A percentile compares a stretch with the other conserved stretches of the same genome.
Conservation (phyloP, 1,140 invertebrate genomes). For the Hyphantria cunea region DNA sequence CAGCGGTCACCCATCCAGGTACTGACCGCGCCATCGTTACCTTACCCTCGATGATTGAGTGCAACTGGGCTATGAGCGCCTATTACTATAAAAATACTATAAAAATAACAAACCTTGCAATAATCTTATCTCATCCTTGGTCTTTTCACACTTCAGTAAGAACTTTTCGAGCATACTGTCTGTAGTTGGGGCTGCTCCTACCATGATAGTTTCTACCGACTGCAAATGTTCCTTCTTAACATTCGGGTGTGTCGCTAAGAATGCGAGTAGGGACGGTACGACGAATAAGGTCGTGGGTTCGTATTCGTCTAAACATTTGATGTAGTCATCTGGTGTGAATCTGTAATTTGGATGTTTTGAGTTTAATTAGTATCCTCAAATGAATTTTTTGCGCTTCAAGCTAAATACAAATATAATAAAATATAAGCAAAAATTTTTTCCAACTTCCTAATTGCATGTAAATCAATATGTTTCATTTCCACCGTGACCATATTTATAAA, state of each 20-base stretch:
- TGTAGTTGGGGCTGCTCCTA: slow-evolving; percentile 85
- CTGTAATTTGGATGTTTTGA: slow-evolving; percentile 51
- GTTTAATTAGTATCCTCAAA: too few relatives aligned
- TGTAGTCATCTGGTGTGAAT: slow-evolving; percentile 87
- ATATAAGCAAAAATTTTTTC: too few relatives aligned
- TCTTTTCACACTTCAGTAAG: slow-evolving; percentile 79
- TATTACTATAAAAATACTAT: too few relatives aligned
- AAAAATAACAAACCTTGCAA: slow-evolving; percentile 80
- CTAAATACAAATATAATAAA: too few relatives aligned
- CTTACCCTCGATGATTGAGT: too few relatives aligned
- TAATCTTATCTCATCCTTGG: slow-evolving; percentile 77
- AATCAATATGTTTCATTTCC: too few relatives aligned
- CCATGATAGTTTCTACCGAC: slow-evolving; percentile 82
- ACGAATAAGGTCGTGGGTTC: slow-evolving; percentile 85
- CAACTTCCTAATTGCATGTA: too few relatives aligned
- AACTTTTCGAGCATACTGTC: slow-evolving; percentile 85
- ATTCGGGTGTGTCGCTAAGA: slow-evolving; percentile 84
- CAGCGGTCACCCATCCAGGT: too few relatives aligned
- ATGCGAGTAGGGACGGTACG: slow-evolving; percentile 86
- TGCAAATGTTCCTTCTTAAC: slow-evolving; percentile 84
- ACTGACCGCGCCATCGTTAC: too few relatives aligned
- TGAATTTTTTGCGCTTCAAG: too few relatives aligned
- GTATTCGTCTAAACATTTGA: slow-evolving; percentile 83
- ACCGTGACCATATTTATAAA: too few relatives aligned
- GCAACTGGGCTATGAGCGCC: too few relatives aligned